A percentile compares a stretch with the other conserved stretches of the same genome.
phyloP scores from a whole-genome alignment of 1,140 invertebrate genomes.

The Trichonephila clavata region DNA sequence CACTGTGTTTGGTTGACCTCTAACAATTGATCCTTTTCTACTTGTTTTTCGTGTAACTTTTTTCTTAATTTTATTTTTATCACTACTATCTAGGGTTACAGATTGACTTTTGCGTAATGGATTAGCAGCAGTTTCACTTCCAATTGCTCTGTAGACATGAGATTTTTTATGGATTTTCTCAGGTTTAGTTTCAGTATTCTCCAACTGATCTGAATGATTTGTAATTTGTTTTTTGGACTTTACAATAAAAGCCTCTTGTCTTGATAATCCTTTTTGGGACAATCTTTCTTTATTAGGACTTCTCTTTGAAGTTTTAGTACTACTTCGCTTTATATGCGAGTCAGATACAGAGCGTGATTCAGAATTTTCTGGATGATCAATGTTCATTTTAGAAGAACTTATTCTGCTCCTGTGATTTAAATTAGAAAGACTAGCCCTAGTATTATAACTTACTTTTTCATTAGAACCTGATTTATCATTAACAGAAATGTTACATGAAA shows the following conservation, averaged over 20 bases:
- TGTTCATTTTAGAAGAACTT: neutral
- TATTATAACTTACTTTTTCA: neutral
- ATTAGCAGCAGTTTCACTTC: neutral
- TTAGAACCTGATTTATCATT: neutral
- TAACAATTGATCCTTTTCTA: constrained; percentile 57
- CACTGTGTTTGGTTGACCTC: constrained; percentile 65
- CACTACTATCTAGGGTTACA: neutral
- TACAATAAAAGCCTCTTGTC: constrained; percentile 54
- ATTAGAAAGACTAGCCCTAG: neutral
- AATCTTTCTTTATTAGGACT: neutral
- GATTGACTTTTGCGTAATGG: constrained; percentile 15
- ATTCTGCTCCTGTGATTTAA: neutral
- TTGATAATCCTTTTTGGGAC: neutral
- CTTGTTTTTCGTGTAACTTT: neutral
- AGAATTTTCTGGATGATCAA: neutral
- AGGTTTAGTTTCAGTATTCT: neutral
- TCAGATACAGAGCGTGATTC: neutral
- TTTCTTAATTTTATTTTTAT: neutral
- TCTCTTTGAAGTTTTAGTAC: neutral
- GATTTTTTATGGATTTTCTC: neutral
- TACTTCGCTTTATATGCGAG: neutral
- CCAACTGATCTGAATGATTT: neutral
- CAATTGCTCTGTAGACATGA: neutral
- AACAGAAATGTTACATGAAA: neutral
- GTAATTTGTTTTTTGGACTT: neutral